A percentile compares a stretch with the other conserved stretches of the same genome.
Conservation (phyloP, 2,797 vertebrate species). For the Hafferia zeledoni region DNA sequence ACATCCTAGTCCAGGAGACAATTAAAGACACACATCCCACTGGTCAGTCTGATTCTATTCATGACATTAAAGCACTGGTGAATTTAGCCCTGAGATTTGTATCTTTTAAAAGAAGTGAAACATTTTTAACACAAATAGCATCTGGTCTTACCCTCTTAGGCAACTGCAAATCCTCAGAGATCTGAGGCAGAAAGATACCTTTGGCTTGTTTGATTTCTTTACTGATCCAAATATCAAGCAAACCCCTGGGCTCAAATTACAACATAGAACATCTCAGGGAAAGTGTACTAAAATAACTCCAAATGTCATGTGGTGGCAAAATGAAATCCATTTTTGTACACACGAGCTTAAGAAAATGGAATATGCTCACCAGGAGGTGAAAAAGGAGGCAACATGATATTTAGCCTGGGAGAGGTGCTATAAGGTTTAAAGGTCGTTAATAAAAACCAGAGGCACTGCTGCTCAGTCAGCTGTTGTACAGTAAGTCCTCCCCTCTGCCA, state of each 20-base stretch:
- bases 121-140: background rate
- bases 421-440: background rate
- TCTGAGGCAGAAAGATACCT: background rate
- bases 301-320: background rate
- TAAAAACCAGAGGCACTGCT: background rate
- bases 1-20: background rate
- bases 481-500: background rate
- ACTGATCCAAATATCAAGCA: background rate
- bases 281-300: background rate
- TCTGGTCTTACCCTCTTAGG: background rate
- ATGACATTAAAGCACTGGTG: background rate
- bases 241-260: background rate
- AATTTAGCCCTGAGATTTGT: background rate
- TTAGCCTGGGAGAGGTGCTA: background rate
- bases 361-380: background rate
- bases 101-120: background rate
- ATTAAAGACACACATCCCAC: background rate
- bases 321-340: background rate
- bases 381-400: background rate
- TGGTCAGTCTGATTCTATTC: background rate
- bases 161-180: constrained; percentile 1
- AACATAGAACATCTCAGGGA: background rate
- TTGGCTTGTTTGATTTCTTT: constrained; percentile 12
- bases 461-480: background rate
- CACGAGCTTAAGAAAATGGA: background rate